A percentile compares a stretch with the other conserved stretches of the same genome.
phyloP scores from a whole-genome alignment of 2,797 vertebrate genomes.

The Benthosema pterotum region DNA sequence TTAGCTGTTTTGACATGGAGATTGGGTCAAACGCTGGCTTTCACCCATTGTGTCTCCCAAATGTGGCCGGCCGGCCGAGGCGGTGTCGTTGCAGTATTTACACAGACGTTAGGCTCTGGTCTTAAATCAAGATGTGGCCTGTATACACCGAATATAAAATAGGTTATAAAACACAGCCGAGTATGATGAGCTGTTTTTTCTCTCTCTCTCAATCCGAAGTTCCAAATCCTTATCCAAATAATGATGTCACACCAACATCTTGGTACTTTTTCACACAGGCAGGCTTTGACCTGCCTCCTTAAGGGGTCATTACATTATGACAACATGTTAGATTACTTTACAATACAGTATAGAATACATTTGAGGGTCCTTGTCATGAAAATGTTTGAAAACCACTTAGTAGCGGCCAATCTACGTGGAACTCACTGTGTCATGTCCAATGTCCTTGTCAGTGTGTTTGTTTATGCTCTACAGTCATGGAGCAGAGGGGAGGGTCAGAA shows the following conservation, averaged over 20 bases:
- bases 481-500: too few relatives aligned
- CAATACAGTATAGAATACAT: too few relatives aligned
- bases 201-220: constrained; percentile 20
- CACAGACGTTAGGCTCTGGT: constrained; percentile 23
- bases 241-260: constrained; percentile 34
- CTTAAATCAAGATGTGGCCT: constrained; percentile 61
- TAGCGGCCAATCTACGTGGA: too few relatives aligned
- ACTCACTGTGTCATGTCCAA: too few relatives aligned
- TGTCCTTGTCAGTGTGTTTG: too few relatives aligned
- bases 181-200: constrained; percentile 55
- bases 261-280: too few relatives aligned
- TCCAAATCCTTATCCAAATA: constrained; percentile 51
- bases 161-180: constrained; percentile 55
- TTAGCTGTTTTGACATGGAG: constrained; percentile 31
- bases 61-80: constrained; percentile 15
- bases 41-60: constrained; percentile 23
- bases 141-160: constrained; percentile 60
- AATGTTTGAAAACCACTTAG: too few relatives aligned
- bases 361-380: too few relatives aligned
- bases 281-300: too few relatives aligned
- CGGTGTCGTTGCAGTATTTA: constrained; percentile 39
- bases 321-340: too few relatives aligned
- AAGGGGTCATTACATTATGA: too few relatives aligned
- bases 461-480: too few relatives aligned
- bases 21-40: constrained; percentile 37